Conservation (phyloP, 2,113 vertebrate species). For the human region DNA sequence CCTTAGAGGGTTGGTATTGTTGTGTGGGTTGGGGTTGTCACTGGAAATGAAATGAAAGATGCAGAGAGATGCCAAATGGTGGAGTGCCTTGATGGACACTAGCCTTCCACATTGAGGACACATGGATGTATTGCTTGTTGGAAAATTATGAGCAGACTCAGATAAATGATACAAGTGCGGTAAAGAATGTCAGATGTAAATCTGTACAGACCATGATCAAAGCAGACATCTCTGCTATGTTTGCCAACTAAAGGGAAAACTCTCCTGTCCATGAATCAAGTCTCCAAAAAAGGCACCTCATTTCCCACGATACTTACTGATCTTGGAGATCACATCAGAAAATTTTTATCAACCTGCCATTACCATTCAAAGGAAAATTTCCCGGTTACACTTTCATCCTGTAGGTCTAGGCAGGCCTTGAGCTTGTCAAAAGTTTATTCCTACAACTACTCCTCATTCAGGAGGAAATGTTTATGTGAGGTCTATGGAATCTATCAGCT, state of each 20-base stretch:
- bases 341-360: neutral
- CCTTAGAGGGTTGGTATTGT: neutral
- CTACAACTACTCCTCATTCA: neutral
- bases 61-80: neutral
- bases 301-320: neutral
- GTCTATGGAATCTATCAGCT: neutral
- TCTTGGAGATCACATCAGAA: neutral
- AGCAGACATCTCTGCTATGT: neutral
- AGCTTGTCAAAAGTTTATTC: neutral
- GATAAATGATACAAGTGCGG: neutral
- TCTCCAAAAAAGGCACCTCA: neutral
- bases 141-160: neutral
- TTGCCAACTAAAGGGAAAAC: rapidly evolving
- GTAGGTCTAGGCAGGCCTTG: neutral
- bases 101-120: neutral
- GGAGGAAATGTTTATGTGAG: neutral
- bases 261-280: neutral
- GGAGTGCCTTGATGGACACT: neutral
- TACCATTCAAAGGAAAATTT: neutral
- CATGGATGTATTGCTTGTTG: neutral
- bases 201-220: neutral
- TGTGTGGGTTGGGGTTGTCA: neutral
- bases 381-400: neutral
- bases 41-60: neutral
- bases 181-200: neutral